Evolutionary conservation across 2,797 vertebrate genomes (phyloP).

Genomic region (Melanotaenia trifasciata): DNA sequence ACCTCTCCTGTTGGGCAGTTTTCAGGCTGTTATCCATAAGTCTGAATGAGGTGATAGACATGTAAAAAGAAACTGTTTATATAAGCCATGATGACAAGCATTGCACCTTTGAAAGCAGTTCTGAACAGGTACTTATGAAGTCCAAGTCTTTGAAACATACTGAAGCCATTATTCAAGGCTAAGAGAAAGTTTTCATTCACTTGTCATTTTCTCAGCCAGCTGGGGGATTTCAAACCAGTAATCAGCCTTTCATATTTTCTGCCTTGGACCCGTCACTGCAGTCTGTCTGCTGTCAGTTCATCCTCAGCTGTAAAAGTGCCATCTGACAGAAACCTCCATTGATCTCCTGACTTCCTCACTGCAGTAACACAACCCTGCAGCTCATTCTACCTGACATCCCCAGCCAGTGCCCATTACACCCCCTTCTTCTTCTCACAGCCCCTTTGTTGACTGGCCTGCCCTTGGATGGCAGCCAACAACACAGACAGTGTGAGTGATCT

Average conservation of each 20-base stretch:
- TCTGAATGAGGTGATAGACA: background rate
- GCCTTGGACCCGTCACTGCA: constrained; percentile 11
- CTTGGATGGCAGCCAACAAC: constrained; percentile 64
- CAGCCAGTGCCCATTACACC: constrained; percentile 45
- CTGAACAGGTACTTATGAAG: background rate
- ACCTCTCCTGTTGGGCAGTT: background rate
- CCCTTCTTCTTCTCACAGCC: constrained; percentile 30
- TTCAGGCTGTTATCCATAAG: background rate
- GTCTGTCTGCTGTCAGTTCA: constrained; percentile 18
- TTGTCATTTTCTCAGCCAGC: constrained; percentile 6
- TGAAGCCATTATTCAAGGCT: background rate
- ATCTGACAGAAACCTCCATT: constrained; percentile 43
- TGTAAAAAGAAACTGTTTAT: no score
- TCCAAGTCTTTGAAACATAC: background rate
- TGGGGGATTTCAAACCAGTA: background rate
- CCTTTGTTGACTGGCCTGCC: constrained; percentile 64
- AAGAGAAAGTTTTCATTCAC: background rate
- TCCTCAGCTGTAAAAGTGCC: constrained; percentile 40
- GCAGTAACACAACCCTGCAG: constrained; percentile 47
- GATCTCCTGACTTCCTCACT: constrained; percentile 44
- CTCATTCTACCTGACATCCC: constrained; percentile 65
- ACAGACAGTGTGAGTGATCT: constrained; percentile 61
- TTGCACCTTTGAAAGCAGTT: background rate
- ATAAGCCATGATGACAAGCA: background rate
- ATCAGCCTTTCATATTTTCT: background rate